Evolutionary conservation across 2,797 vertebrate species (phyloP), one percentile per base, ranked within the genome.

Genomic region (Enteromius anoplus): DNA sequence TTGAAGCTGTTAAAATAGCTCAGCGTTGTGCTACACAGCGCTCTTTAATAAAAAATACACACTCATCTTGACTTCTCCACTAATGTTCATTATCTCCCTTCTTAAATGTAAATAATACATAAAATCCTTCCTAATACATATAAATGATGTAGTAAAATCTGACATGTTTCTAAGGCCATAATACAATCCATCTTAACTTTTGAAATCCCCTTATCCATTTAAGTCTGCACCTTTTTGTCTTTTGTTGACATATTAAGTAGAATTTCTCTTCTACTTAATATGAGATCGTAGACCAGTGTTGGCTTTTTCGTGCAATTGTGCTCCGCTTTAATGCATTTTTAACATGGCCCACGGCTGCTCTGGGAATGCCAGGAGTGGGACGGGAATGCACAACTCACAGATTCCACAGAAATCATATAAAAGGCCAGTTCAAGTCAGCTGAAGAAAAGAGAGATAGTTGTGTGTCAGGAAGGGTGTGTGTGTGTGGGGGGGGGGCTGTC

Each of bases 341-440:
- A 84, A 84, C 72, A 85, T 78, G 70, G 51, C 65, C 75, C 42
- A 40, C 68, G 58, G 79, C 82, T 85, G 87, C 85, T 84, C 65
- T 81, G 85, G 89, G 92, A 94, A 95, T 94, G 90, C 83, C 87
- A 85, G 37, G 84, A 88, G 93, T 91, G 77, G 92, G 93, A 90
- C 77, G 69, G 86, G 91, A 94, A 94, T 93, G 92, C 88, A 87
- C 89, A 88, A 75, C 90, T 92, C 89, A 88, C 89, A 91, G 87
- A 93, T 93, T 93, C 90, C 90, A 86, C 88, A 89, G 79, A 88
- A 89, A 91, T 88, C 89, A 91, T 90, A 89, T 84, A 87, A 88
- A 87, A 84, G 87, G 68, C 62, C 80, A 86, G 87, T 87, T 87
- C 80, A 89, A 81, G 76, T 77, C 51, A 62, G 49, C 58, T 76